These are phyloP conservation scores for Aproaerema taeniolella DNA, from an alignment of 2,888 invertebrate species.

Conservation along the genomic window DNA sequence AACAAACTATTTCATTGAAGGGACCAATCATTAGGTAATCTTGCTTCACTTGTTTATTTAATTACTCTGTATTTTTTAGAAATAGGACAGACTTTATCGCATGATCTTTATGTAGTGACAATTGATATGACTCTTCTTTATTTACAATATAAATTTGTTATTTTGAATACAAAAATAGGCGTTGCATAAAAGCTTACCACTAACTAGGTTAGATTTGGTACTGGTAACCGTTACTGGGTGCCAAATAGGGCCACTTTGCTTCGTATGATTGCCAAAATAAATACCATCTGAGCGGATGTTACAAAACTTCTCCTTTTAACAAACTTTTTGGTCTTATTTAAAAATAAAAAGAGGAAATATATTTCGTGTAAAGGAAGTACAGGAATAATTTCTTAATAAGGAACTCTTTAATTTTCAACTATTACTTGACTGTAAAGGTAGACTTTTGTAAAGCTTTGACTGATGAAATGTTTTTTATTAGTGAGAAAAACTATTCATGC, in stretches of 20 bases:
- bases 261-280: conserved; percentile 28
- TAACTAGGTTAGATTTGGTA: conserved; percentile 25
- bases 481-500: too few species aligned
- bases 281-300: conserved; percentile 12
- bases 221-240: conserved; percentile 19
- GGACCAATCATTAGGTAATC: conserved; percentile 38
- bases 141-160: too few species aligned
- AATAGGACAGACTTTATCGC: conserved; percentile 40
- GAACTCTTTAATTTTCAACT: too few species aligned
- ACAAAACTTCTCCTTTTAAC: background rate
- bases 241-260: conserved; percentile 24
- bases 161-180: too few species aligned
- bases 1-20: conserved; percentile 17
- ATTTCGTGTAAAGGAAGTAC: too few species aligned
- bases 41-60: conserved; percentile 15
- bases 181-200: conserved; percentile 13
- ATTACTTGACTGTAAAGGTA: too few species aligned
- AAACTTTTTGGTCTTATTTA: background rate
- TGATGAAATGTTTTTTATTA: too few species aligned
- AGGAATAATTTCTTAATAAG: too few species aligned
- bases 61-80: too few species aligned
- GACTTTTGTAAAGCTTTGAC: too few species aligned
- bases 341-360: too few species aligned
- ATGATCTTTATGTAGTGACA: conserved; percentile 23
- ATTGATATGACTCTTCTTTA: too few species aligned